Conservation (phyloP, 1,140 invertebrate species). For the Microplitis demolitor region DNA sequence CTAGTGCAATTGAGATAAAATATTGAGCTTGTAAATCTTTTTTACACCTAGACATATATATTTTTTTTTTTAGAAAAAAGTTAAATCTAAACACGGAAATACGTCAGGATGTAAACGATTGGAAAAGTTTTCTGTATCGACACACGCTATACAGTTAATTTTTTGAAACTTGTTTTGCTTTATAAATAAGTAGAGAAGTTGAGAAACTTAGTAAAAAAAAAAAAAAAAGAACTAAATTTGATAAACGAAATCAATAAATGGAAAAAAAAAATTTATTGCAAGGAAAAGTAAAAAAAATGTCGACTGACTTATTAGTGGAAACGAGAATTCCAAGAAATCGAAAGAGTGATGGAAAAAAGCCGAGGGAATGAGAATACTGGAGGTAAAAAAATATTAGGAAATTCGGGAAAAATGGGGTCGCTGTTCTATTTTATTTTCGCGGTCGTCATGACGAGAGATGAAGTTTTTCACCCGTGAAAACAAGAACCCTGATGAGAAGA, state of each 20-base stretch:
- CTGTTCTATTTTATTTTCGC: constrained; percentile 14
- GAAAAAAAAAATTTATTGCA: neutral
- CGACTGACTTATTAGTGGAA: neutral
- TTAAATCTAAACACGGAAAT: too few relatives aligned
- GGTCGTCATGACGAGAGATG: neutral
- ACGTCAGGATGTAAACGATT: too few relatives aligned
- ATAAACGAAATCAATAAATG: neutral
- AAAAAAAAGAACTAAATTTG: too few relatives aligned
- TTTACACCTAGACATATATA: neutral
- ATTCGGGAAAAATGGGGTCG: constrained; percentile 12
- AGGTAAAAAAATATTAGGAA: neutral
- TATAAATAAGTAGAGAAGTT: too few relatives aligned
- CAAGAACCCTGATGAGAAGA: too few relatives aligned
- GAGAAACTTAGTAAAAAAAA: too few relatives aligned
- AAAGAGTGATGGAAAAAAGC: neutral
- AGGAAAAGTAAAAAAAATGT: neutral
- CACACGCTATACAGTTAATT: too few relatives aligned
- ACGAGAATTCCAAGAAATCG: neutral
- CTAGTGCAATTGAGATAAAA: constrained; percentile 5
- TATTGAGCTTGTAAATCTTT: constrained; percentile 8
- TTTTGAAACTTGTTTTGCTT: too few relatives aligned
- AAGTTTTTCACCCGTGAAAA: too few relatives aligned
- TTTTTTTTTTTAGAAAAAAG: neutral
- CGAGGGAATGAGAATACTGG: neutral
- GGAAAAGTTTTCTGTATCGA: too few relatives aligned